Percentiles rank a stretch among this genome's conserved stretches.
Conservation (phyloP, 2,888 invertebrate species). For the Brachycybe producta region DNA sequence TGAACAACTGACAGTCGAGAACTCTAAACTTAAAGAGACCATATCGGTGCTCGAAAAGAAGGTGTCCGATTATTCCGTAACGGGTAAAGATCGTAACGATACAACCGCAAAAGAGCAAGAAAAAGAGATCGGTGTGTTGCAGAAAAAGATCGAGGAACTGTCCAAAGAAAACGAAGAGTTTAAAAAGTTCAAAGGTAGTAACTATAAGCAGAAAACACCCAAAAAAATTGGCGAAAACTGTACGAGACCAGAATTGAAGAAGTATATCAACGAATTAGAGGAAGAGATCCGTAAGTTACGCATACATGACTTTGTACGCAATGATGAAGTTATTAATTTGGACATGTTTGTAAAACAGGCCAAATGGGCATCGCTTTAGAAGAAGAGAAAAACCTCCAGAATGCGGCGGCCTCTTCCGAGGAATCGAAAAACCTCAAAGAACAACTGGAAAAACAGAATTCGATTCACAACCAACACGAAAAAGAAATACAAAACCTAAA, state of each 20-base stretch:
- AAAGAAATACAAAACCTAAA: too few species aligned
- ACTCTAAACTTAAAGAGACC: conserved; percentile 44
- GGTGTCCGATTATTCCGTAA: too few species aligned
- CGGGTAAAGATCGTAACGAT: conserved; percentile 21
- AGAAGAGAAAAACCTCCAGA: too few species aligned
- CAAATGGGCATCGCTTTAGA: too few species aligned
- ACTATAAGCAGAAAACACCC: conserved; percentile 8
- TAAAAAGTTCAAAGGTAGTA: conserved; percentile 20
- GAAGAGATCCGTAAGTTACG: conserved; percentile 55
- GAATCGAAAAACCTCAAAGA: too few species aligned
- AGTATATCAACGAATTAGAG: conserved; percentile 74
- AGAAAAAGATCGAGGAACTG: conserved; percentile 34
- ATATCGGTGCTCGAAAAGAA: conserved; percentile 49
- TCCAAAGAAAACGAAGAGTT: conserved; percentile 26
- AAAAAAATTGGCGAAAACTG: conserved; percentile 22
- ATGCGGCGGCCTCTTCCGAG: too few species aligned
- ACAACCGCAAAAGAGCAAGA: conserved; percentile 37
- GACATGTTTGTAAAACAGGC: too few species aligned
- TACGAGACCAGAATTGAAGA: conserved; percentile 39
- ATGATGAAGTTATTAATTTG: too few species aligned
- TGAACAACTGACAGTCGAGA: conserved; percentile 26
- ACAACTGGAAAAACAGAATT: too few species aligned
- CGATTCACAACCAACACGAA: too few species aligned
- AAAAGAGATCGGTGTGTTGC: conserved; percentile 49
- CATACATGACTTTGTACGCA: too few species aligned